Percentiles rank a stretch among this genome's conserved stretches.
Evolutionary conservation across 2,113 vertebrate species (phyloP).

Genomic region (Nymphicus hollandicus): DNA sequence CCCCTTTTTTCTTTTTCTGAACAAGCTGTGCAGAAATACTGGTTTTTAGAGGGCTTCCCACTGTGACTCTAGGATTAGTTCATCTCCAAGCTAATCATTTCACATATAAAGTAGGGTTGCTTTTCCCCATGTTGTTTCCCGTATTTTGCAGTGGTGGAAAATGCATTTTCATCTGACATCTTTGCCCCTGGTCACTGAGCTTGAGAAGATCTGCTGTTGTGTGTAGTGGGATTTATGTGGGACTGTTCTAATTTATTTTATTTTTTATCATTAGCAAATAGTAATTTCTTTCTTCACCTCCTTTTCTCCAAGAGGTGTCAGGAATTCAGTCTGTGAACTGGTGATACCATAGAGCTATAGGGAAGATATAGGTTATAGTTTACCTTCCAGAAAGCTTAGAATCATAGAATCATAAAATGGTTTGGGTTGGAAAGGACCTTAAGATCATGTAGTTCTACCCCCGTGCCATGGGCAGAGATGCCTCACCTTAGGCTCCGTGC

Average conservation of each 20-base stretch:
- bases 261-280: neutral
- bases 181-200: neutral
- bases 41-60: neutral
- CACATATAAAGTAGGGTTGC: neutral
- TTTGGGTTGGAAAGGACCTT: no score
- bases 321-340: neutral
- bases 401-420: neutral
- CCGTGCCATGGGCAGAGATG: no score
- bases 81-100: neutral
- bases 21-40: neutral
- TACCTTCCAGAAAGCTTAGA: neutral
- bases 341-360: rapidly evolving
- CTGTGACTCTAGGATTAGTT: neutral
- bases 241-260: neutral
- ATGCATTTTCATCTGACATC: neutral
- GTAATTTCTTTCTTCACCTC: neutral
- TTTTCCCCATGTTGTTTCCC: neutral
- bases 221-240: neutral
- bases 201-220: neutral
- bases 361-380: neutral
- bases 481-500: no score
- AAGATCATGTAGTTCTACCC: no score
- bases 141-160: neutral
- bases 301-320: neutral
- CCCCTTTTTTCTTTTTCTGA: neutral